Evolutionary conservation across 2,888 invertebrate genomes (phyloP), one percentile per base, ranked within the genome.

Genomic region (Dryococelus australis): DNA sequence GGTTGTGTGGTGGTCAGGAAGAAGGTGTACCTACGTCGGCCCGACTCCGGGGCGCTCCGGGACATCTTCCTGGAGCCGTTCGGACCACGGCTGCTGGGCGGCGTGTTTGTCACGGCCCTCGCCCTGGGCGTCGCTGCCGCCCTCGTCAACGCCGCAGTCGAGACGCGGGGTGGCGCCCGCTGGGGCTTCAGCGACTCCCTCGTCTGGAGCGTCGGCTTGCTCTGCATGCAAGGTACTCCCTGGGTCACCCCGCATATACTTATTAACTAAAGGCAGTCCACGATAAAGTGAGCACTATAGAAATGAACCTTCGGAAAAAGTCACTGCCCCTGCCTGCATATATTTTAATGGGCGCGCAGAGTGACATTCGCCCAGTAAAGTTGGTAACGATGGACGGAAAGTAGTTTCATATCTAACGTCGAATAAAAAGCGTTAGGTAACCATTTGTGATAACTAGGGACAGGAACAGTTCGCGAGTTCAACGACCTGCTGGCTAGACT

Each of bases 11-110:
- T n/a, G 24, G 90, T 8, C 88, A 95, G 95, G 93, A 94, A 94
- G 89, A 95, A 94, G 89, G 94, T 95, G 89, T 95, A 95, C 90
- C 94, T 95, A 87, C 94, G 94, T 35, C 95, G 95, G 43, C 94
- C 95, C 90, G 94, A 95, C 90, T 94, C 94, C 0, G 94, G 94
- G 0, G 94, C 94, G 0, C 94, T 94, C 84, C 93, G 94, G 0
- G 95, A 95, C 89, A 95, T 95, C 90, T 95, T 95, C 91, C 89
- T 95, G 85, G 94, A 94, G 0, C 95, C 95, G 0, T 95, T 95
- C 90, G 94, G 94, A 89, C 92, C 92, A 12, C 93, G 93, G 0
- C 91, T 95, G 81, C 90, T 95, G 28, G 91, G 92, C 0, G 94
- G 94, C 90, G 95, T 95, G 13, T 91, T 94, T 0, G 93, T 91